Evolutionary conservation across 2,113 vertebrate species (phyloP).

Genomic region (Pardalotus punctatus): DNA sequence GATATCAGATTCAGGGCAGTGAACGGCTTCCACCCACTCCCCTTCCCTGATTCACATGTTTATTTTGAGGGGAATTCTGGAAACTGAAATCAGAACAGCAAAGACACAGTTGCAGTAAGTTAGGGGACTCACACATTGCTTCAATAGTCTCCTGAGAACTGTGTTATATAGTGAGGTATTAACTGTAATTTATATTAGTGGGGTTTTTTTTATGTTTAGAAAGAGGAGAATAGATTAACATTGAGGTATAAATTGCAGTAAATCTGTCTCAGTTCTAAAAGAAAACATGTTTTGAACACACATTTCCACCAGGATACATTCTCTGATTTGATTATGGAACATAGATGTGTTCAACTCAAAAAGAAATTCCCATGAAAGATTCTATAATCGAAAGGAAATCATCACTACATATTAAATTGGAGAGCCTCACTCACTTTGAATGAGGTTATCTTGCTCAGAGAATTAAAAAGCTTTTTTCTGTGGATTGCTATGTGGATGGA

Average conservation of each 20-base stretch:
- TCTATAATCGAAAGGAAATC: constrained; percentile 47
- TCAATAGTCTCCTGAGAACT: not conserved
- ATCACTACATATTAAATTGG: constrained; percentile 28
- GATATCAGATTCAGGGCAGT: not conserved
- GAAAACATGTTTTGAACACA: not conserved
- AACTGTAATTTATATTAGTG: not conserved
- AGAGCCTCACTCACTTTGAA: constrained; percentile 20
- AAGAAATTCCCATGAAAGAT: constrained; percentile 1
- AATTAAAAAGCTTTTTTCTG: not conserved
- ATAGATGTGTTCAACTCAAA: not conserved
- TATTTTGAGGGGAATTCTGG: constrained; percentile 15
- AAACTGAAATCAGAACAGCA: constrained; percentile 34
- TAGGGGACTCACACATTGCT: not conserved
- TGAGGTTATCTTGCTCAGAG: constrained; percentile 8
- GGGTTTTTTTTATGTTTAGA: not conserved
- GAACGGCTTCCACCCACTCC: not conserved
- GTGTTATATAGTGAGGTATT: not conserved
- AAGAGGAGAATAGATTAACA: not conserved
- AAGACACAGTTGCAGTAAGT: not conserved
- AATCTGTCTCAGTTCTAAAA: not conserved
- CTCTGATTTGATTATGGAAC: not conserved
- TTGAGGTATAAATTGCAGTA: not conserved
- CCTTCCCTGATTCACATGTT: not conserved
- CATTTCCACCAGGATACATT: not conserved
- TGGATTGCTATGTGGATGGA: not conserved